phyloP scores from a whole-genome alignment of 2,888 invertebrate species.

The Chromoteleia sp. region DNA sequence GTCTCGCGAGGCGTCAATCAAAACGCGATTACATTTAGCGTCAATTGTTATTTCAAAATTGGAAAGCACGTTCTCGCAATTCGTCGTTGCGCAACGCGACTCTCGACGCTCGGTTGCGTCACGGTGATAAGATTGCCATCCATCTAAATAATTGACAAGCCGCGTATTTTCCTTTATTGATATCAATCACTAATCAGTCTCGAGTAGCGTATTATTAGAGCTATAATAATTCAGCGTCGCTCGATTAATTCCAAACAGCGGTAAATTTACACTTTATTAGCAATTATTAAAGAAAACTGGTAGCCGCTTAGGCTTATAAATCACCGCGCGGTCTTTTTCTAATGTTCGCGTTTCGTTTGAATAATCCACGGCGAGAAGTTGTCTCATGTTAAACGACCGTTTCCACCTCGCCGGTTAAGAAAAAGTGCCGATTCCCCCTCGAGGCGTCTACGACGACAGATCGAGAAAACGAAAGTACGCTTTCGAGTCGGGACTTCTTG shows the following conservation, averaged over 20 bases:
- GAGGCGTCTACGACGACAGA: conserved; percentile 36
- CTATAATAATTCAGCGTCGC: conserved; percentile 55
- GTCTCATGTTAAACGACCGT: conserved; percentile 35
- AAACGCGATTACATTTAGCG: neutral
- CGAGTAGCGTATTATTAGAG: conserved; percentile 22
- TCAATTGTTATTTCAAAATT: neutral
- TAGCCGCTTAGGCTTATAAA: conserved; percentile 47
- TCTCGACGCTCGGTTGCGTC: conserved; percentile 23
- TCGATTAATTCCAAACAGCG: conserved; percentile 54
- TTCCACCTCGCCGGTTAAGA: conserved; percentile 16
- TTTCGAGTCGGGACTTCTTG: conserved; percentile 21
- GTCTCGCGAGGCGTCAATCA: neutral
- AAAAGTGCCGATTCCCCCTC: conserved; percentile 44
- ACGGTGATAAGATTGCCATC: conserved; percentile 50
- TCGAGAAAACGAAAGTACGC: conserved; percentile 59
- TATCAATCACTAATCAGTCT: conserved; percentile 55
- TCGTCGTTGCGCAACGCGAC: conserved; percentile 26
- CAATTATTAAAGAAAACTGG: conserved; percentile 65
- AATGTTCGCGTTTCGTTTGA: conserved; percentile 21
- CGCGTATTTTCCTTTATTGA: conserved; percentile 61
- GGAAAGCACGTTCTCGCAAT: conserved; percentile 3
- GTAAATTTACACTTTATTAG: conserved; percentile 66
- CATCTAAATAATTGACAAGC: conserved; percentile 66
- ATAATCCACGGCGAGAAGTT: conserved; percentile 48
- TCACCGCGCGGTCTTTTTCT: conserved; percentile 42